These are phyloP conservation scores for Morpho helenor DNA, from an alignment of 2,888 invertebrate genomes.

Conservation along the genomic window DNA sequence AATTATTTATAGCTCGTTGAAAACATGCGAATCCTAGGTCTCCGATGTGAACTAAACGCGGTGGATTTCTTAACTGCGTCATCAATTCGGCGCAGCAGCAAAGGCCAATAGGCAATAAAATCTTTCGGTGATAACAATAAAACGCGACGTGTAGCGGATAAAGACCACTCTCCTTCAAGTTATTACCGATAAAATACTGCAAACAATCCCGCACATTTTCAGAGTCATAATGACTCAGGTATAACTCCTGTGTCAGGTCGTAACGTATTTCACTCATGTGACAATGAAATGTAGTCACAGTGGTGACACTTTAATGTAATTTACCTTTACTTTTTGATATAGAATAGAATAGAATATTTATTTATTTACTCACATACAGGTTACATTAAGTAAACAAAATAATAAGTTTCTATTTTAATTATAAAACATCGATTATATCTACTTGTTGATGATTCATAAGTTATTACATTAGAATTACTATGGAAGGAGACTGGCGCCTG, in stretches of 20 bases:
- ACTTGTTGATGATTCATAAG: no score
- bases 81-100: slow-evolving; percentile 29
- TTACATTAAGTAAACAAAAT: no score
- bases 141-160: slow-evolving; percentile 28
- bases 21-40: no score
- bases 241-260: slow-evolving; percentile 11
- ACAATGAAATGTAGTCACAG: slow-evolving; percentile 2
- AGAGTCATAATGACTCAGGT: slow-evolving; percentile 13
- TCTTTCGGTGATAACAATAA: slow-evolving; percentile 34
- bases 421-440: no score
- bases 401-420: no score
- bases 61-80: slow-evolving; percentile 27
- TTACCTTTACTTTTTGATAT: neutral
- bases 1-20: no score
- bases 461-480: no score
- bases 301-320: neutral
- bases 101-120: slow-evolving; percentile 30
- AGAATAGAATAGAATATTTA: neutral
- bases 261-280: slow-evolving; percentile 9
- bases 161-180: slow-evolving; percentile 28
- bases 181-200: slow-evolving; percentile 31
- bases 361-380: no score
- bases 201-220: slow-evolving; percentile 27
- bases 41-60: slow-evolving; percentile 3
- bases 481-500: no score